Evolutionary conservation across 2,113 vertebrate genomes (phyloP), one percentile per base, ranked within the genome.

Genomic region (Antennarius striatus): DNA sequence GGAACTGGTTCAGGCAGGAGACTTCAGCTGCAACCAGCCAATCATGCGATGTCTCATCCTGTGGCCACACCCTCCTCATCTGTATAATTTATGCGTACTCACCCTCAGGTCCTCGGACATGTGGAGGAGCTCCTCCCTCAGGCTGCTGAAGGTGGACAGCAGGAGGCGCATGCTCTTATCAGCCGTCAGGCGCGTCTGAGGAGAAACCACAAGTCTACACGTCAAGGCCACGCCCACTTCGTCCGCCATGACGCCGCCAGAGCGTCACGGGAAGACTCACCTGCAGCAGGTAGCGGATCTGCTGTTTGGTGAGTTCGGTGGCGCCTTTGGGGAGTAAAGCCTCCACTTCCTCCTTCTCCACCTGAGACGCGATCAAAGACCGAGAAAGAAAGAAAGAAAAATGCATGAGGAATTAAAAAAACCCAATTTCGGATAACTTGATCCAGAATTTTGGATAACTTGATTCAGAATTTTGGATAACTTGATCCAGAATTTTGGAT

Each of bases 261-360:
- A 36, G 42, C 12, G 3, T 12, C 45, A 47, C 10, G 14, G 13
- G 4, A 11, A 47, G 14, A 9, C 70, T 74, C 69, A 98, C 96
- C 96, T 99, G 95, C n/a, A 99, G 91, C 73, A 99, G 94, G 80
- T 99, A 99, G 49, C 96, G 95, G 87, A 99, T 97, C 79, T 98
- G 97, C 82, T 98, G 97, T 89, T 98, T 99, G 74, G 97, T 98
- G 71, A 95, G 93, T 76, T 98, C 96, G n/a, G 95, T 96, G 72
- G 95, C 80, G 84, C 94, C 96, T 93, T 94, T 96, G 3, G 97
- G 97, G 81, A 99, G 95, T 79, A 98, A 71, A 51, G 90, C 81
- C 84, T 99, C 97, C 68, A 98, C 90, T 55, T 98, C 95, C 73
- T 96, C 94, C 50, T 68, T 91, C 39, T 91, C 85, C 55, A 77